Evolutionary conservation across 1,140 invertebrate genomes (phyloP).

Genomic region (Drosophila guanche): DNA sequence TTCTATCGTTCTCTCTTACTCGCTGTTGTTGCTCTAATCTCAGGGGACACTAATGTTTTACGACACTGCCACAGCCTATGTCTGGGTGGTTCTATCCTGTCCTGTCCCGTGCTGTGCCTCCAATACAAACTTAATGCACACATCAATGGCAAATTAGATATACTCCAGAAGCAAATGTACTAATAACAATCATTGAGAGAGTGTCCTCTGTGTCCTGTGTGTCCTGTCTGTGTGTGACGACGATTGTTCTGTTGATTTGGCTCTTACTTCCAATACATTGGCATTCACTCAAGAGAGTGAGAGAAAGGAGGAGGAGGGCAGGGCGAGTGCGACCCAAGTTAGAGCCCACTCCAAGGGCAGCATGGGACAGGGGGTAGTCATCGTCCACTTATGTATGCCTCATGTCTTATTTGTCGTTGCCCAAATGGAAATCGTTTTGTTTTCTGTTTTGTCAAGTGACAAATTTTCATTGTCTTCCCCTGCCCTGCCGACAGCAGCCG

Average conservation of each 20-base stretch:
- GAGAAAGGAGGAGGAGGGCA: background rate
- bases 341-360: background rate
- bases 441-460: conserved; percentile 73
- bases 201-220: conserved; percentile 4
- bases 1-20: background rate
- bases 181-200: conserved; percentile 79
- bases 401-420: conserved; percentile 71
- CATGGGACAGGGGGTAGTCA: conserved; percentile 1
- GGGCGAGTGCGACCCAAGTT: no score
- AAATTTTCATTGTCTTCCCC: conserved; percentile 72
- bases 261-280: conserved; percentile 77
- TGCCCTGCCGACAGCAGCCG: background rate
- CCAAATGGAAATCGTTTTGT: conserved; percentile 78
- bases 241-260: conserved; percentile 69
- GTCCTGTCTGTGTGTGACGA: conserved; percentile 23
- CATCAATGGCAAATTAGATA: conserved; percentile 81
- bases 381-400: conserved; percentile 56
- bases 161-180: conserved; percentile 73
- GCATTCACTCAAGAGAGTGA: conserved; percentile 40
- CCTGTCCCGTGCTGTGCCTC: conserved; percentile 45
- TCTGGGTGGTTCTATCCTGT: no score
- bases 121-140: conserved; percentile 75
- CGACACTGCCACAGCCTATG: conserved; percentile 48
- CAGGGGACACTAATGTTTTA: conserved; percentile 80
- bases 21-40: conserved; percentile 58